Percentiles rank a stretch among this genome's conserved stretches.
These are phyloP conservation scores for Pipistrellus nathusii DNA, from an alignment of 2,797 vertebrate genomes.

Conservation along the genomic window DNA sequence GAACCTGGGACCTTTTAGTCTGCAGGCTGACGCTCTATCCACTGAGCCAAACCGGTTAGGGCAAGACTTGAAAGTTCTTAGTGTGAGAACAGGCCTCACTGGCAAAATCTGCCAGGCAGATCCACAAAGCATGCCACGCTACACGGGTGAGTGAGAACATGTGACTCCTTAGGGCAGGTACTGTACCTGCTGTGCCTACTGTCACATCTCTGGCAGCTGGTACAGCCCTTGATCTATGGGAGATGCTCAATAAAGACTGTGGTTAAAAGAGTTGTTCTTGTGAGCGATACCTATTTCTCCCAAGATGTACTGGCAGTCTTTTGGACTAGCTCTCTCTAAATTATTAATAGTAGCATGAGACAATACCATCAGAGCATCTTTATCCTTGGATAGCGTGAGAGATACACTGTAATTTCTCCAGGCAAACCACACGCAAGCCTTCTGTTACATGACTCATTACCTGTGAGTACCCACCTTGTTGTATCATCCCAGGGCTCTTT, in stretches of 20 bases:
- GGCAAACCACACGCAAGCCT: neutral
- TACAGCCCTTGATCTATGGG: neutral
- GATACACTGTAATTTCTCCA: neutral
- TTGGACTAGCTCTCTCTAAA: neutral
- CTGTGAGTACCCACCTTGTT: neutral
- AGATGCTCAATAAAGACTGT: neutral
- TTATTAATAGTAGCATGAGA: neutral
- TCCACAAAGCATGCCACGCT: neutral
- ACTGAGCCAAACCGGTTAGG: too few relatives aligned
- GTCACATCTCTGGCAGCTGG: neutral
- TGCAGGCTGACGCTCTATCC: too few relatives aligned
- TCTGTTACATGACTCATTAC: neutral
- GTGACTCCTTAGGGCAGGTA: neutral
- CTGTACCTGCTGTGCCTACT: neutral
- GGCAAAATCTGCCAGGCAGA: conserved; percentile 23
- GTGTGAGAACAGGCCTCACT: neutral
- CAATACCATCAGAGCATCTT: neutral
- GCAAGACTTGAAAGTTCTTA: conserved; percentile 3
- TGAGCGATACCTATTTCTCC: neutral
- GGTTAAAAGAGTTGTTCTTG: neutral
- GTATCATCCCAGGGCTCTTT: neutral
- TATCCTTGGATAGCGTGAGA: neutral
- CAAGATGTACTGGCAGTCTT: neutral
- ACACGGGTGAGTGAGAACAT: neutral
- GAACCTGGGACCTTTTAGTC: too few relatives aligned